A percentile compares a stretch with the other conserved stretches of the same genome.
phyloP scores from a whole-genome alignment of 2,888 invertebrate genomes.

The Clitarchus hookeri region DNA sequence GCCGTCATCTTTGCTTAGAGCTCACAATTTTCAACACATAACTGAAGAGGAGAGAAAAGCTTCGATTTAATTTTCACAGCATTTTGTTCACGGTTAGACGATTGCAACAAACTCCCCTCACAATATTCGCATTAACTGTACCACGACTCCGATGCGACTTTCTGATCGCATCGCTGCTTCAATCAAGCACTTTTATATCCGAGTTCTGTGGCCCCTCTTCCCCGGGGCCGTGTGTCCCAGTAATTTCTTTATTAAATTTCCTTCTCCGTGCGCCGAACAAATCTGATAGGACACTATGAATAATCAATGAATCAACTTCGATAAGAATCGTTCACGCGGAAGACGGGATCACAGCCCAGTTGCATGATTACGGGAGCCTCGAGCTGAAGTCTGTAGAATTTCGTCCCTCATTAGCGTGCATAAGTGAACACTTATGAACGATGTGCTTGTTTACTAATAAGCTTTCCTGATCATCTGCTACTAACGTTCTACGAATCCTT shows the following conservation, averaged over 20 bases:
- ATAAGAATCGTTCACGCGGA: neutral
- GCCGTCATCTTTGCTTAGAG: no score
- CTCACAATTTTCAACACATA: no score
- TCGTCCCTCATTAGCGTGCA: no score
- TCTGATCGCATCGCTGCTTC: neutral
- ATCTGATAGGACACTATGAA: neutral
- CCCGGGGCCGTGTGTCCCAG: neutral
- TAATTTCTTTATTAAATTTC: slow-evolving; percentile 6
- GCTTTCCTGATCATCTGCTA: no score
- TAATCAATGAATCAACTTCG: slow-evolving; percentile 5
- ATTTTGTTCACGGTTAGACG: neutral
- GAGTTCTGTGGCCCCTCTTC: neutral
- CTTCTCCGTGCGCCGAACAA: neutral
- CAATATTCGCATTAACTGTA: neutral
- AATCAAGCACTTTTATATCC: no score
- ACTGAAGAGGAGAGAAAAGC: neutral
- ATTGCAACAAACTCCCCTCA: neutral
- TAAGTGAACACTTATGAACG: no score
- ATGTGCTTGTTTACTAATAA: no score
- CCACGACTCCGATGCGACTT: neutral
- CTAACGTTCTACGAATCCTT: no score
- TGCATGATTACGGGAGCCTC: neutral
- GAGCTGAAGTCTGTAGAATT: neutral
- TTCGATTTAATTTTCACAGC: neutral
- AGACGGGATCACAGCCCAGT: neutral